Conservation (phyloP, 2,797 vertebrate species). For the Fistularia tabacaria region DNA sequence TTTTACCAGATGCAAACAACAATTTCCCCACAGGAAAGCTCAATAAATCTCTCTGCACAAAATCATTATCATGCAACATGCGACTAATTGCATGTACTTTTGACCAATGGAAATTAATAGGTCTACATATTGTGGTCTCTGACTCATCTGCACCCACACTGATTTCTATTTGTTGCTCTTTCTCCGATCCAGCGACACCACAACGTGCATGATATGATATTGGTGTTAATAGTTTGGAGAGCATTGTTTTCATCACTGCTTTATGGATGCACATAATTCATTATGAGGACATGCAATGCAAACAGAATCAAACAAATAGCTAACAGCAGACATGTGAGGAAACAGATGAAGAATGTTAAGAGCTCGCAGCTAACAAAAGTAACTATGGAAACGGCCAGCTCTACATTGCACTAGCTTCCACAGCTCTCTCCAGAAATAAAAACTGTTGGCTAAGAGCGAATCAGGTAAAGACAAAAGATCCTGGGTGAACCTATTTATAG, state of each 20-base stretch:
- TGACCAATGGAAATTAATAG: constrained; percentile 63
- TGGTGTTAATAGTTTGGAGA: constrained; percentile 49
- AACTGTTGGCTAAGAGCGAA: constrained; percentile 84
- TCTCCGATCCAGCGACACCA: constrained; percentile 44
- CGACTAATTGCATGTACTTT: constrained; percentile 62
- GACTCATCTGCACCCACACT: constrained; percentile 68
- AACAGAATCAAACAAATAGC: constrained; percentile 71
- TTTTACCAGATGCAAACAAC: not conserved
- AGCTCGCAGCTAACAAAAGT: constrained; percentile 82
- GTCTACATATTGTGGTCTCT: constrained; percentile 62
- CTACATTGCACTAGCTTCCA: constrained; percentile 80
- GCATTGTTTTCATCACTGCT: constrained; percentile 47
- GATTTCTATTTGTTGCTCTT: constrained; percentile 62
- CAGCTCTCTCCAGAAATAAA: constrained; percentile 84
- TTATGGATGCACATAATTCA: constrained; percentile 41
- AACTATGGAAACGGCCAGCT: constrained; percentile 85
- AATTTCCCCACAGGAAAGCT: constrained; percentile 21
- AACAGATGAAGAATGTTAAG: constrained; percentile 80
- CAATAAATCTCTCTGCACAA: constrained; percentile 40
- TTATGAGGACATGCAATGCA: constrained; percentile 53
- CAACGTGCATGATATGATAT: constrained; percentile 39
- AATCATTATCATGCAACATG: constrained; percentile 48
- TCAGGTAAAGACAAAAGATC: constrained; percentile 89
- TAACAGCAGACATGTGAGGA: constrained; percentile 74
- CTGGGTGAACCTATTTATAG: constrained; percentile 83